Evolutionary conservation across 2,113 vertebrate genomes (phyloP).

Genomic region (Oreocharis arfaki): DNA sequence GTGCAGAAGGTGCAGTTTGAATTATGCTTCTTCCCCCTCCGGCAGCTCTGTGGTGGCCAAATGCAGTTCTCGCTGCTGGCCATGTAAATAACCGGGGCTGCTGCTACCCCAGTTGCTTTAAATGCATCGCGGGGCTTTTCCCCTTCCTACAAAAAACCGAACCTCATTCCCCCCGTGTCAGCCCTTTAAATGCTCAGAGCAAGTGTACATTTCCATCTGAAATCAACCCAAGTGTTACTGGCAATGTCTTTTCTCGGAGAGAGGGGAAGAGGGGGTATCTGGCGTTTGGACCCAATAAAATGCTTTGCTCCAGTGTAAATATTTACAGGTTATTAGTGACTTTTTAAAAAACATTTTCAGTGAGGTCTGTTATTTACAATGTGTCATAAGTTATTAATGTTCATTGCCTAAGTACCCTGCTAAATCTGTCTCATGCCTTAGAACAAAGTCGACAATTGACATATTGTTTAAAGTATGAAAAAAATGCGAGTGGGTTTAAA

Average conservation of each 20-base stretch:
- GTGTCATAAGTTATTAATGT: slow-evolving; percentile 78
- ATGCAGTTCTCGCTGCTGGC: slow-evolving; percentile 64
- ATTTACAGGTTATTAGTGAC: slow-evolving; percentile 77
- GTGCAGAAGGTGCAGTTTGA: slow-evolving; percentile 77
- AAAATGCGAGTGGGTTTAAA: slow-evolving; percentile 71
- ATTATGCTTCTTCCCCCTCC: slow-evolving; percentile 71
- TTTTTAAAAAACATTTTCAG: slow-evolving; percentile 70
- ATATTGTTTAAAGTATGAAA: slow-evolving; percentile 70
- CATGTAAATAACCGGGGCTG: slow-evolving; percentile 63
- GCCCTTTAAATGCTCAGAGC: slow-evolving; percentile 59
- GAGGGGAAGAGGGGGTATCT: slow-evolving; percentile 23
- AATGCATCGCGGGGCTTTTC: slow-evolving; percentile 19
- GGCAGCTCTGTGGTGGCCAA: slow-evolving; percentile 67
- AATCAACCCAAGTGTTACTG: slow-evolving; percentile 58
- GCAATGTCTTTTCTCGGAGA: slow-evolving; percentile 32
- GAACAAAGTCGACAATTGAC: slow-evolving; percentile 77
- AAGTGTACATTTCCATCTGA: slow-evolving; percentile 57
- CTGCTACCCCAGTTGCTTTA: slow-evolving; percentile 16
- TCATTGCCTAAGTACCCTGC: slow-evolving; percentile 69
- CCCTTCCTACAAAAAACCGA: neutral
- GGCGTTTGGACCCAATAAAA: slow-evolving; percentile 65
- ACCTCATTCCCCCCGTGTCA: neutral
- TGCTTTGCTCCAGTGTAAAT: slow-evolving; percentile 68
- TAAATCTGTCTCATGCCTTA: slow-evolving; percentile 68
- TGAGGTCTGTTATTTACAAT: slow-evolving; percentile 73